Percentiles rank a stretch among this genome's conserved stretches.
Evolutionary conservation across 2,797 vertebrate genomes (phyloP).

Genomic region (Telmatherina bonti): DNA sequence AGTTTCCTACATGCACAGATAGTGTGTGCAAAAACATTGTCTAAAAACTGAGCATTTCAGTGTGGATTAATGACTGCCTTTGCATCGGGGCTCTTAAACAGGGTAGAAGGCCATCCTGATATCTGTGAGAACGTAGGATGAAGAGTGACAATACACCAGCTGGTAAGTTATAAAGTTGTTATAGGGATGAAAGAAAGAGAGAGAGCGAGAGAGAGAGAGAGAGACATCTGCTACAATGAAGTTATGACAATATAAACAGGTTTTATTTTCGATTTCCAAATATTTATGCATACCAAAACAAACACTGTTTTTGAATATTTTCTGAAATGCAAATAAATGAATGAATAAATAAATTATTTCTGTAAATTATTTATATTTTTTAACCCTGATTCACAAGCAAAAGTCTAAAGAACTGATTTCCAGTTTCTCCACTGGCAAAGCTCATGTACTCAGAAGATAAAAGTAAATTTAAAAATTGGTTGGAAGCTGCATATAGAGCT

Average conservation of each 20-base stretch:
- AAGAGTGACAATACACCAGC: slow-evolving; percentile 32
- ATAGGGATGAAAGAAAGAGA: not conserved
- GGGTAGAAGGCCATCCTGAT: slow-evolving; percentile 47
- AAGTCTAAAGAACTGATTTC: not conserved
- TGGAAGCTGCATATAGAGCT: not conserved
- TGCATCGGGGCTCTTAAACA: slow-evolving; percentile 46
- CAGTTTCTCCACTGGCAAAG: too few species aligned
- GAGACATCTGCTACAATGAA: not conserved
- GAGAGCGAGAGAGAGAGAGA: too few species aligned
- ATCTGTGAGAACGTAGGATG: slow-evolving; percentile 41
- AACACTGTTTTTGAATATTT: too few species aligned
- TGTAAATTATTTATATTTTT: not conserved
- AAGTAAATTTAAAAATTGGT: too few species aligned
- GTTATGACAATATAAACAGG: not conserved
- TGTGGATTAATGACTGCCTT: slow-evolving; percentile 38
- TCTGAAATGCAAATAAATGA: not conserved
- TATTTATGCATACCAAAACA: not conserved
- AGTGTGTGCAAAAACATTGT: slow-evolving; percentile 49
- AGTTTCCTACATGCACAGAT: slow-evolving; percentile 69
- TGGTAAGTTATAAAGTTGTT: slow-evolving; percentile 23
- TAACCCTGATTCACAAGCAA: not conserved
- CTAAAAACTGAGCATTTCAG: slow-evolving; percentile 56
- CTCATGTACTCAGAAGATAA: too few species aligned
- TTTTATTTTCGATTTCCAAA: not conserved
- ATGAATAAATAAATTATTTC: not conserved